A percentile compares a stretch with the other conserved stretches of the same genome.
phyloP scores from a whole-genome alignment of 2,888 invertebrate species.

The Empis stercorea region DNA sequence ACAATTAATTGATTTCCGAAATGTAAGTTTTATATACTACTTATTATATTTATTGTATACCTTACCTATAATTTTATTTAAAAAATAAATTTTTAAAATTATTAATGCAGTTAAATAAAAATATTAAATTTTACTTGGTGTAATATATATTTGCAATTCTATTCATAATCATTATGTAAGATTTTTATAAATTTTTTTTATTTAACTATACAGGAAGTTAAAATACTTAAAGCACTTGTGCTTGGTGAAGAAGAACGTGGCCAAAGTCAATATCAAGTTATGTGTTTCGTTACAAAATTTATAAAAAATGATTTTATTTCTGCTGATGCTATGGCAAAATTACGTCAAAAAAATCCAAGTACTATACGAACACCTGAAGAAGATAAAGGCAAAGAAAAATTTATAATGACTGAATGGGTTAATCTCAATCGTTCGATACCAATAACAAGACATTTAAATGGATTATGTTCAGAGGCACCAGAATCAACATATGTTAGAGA shows the following conservation, averaged over 20 bases:
- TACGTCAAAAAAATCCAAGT: conserved; percentile 80
- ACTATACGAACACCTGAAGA: conserved; percentile 84
- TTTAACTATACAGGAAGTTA: conserved; percentile 61
- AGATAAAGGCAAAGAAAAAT: conserved; percentile 71
- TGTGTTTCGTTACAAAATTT: conserved; percentile 85
- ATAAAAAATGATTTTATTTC: conserved; percentile 89
- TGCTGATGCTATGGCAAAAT: conserved; percentile 91
- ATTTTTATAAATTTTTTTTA: neutral
- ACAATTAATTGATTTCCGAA: conserved; percentile 86
- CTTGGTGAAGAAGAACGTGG: conserved; percentile 88
- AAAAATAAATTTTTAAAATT: neutral
- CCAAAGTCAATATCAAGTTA: conserved; percentile 74
- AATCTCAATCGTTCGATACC: conserved; percentile 52
- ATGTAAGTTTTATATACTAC: conserved; percentile 51
- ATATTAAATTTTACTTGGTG: too few species aligned
- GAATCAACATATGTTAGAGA: conserved; percentile 65
- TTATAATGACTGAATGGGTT: conserved; percentile 72
- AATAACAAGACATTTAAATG: conserved; percentile 60
- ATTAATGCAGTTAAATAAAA: too few species aligned
- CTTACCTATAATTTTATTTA: neutral
- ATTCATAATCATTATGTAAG: too few species aligned
- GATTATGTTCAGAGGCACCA: conserved; percentile 64
- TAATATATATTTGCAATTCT: too few species aligned
- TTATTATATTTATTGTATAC: neutral
- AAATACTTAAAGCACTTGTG: conserved; percentile 77